Base-by-base conservation (phyloP, 1,140 invertebrate species). In the Aporrectodea caliginosa region DNA sequence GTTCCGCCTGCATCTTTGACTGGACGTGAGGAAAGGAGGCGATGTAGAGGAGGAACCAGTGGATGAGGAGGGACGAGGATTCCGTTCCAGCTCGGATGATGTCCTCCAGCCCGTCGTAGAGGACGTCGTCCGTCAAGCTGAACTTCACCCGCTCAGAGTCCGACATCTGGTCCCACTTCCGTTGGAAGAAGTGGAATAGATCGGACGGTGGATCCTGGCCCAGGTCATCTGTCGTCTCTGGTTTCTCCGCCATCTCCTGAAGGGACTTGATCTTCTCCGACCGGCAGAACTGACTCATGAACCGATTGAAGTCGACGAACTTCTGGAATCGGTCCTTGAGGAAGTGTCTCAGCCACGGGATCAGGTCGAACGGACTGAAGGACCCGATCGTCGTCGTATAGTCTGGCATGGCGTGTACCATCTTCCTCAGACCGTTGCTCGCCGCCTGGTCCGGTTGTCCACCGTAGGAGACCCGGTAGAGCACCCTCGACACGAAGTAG, bases 21-120 rank as follows among this genome's bases (percentile, higher is more conserved):
- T 74, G 73, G 34, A 74, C 73, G 73, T 74, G 1, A 30, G 14
- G 73, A 74, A 33, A 74, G 31, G n/a, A n/a, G 0, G 73, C 32
- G n/a, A 16, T 31, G 29, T 74, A 74, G 31, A 34, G 31, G 34
- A 74, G 31, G 6, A 74, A n/a, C 73, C 73, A 74, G 16, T 74
- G 73, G 34, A 74, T 74, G 31, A 74, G 31, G 30, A 74, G 73
- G 6, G 73, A 74, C 16, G 73, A 33, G 16, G 73, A 74, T 30
- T 74, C 73, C n/a, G 73, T 74, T 16, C 73, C 73, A 27, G 73
- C 73, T 6, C 73, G 31, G 29, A 74, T 74, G n/a, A 74, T 74
- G 73, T 74, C 73, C 34, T 74, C 73, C 6, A 74, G 34, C 2
- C 73, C 73, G 30, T 74, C 73, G 34, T 33, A 74, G 27, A 74